Base-by-base conservation (phyloP, 2,113 vertebrate genomes). In the Anhinga rufa region DNA sequence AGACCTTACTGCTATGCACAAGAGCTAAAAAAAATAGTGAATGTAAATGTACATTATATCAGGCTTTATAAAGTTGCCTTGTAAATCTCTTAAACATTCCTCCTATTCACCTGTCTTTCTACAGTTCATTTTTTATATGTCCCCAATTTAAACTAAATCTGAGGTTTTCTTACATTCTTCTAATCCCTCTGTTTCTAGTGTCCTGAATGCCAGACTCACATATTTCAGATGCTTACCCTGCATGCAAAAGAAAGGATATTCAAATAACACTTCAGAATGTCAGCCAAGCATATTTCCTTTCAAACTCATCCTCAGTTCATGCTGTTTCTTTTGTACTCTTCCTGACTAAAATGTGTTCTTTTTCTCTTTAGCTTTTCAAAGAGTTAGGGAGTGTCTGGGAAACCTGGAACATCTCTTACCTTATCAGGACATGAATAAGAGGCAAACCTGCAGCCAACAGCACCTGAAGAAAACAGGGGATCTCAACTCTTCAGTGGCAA, bases 281-380 rank as follows among this genome's bases (percentile, higher is more conserved):
- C 91, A 96, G 93, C 86, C 83, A 95, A 95, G 44, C 55, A 32
- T 48, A 86, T 93, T 95, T 92, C 61, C 69, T 89, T 92, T 82
- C 61, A 88, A 90, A 81, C 21, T 61, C 88, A 90, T 75, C 52
- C 31, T 79, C 60, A 49, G 24, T 52, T 93, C 69, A 64, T 55
- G n/a, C 38, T 92, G 65, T 54, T 74, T 78, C 55, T 92, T 70
- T 88, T 78, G n/a, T 55, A 26, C 24, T 81, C 42, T 58, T 77
- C 26, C n/a, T 86, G 48, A 83, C n/a, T 81, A 60, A 94, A 96
- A 75, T 36, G 51, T 25, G 14, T 6, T 62, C 5, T 29, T 26
- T 36, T 76, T n/a, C 28, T 84, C 49, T 8, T 60, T 40, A 93
- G 51, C 4, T 86, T 88, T 90, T 58, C 51, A 83, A 71, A 82